These are phyloP conservation scores for Orthonychiurus folsomi DNA, from an alignment of 2,888 invertebrate genomes.

Conservation along the genomic window DNA sequence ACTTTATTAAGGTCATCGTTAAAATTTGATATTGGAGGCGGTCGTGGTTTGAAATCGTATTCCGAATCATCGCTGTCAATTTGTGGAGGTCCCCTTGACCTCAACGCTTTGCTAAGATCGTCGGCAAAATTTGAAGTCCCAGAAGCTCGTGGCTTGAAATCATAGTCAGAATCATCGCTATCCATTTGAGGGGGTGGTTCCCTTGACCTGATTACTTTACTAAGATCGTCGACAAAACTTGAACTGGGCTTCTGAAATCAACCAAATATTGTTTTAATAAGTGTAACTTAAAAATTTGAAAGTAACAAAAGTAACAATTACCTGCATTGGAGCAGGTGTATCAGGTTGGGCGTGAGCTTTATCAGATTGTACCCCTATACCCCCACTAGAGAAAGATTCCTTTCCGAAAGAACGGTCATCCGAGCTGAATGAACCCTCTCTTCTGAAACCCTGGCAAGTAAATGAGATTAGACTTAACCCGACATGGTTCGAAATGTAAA, in stretches of 20 bases:
- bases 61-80: slow-evolving; percentile 27
- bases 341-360: too few species aligned
- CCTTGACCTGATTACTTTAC: slow-evolving; percentile 9
- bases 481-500: not conserved
- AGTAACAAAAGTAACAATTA: too few species aligned
- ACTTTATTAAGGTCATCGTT: too few species aligned
- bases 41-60: slow-evolving; percentile 27
- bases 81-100: slow-evolving; percentile 16
- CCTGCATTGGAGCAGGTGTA: too few species aligned
- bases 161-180: not conserved
- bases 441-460: not conserved
- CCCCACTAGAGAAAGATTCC: too few species aligned
- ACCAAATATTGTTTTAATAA: too few species aligned
- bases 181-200: not conserved
- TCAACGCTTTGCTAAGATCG: slow-evolving; percentile 12
- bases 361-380: too few species aligned
- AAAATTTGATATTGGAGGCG: not conserved
- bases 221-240: slow-evolving; percentile 6
- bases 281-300: slow-evolving; percentile 5
- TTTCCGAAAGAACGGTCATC: not conserved
- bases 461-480: not conserved
- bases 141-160: too few species aligned
- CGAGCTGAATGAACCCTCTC: slow-evolving; percentile 5
- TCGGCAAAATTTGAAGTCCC: slow-evolving; percentile 3
- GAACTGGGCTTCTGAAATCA: too few species aligned